Base-by-base conservation (phyloP, 2,113 vertebrate genomes). In the Poeciliopsis retropinna region DNA sequence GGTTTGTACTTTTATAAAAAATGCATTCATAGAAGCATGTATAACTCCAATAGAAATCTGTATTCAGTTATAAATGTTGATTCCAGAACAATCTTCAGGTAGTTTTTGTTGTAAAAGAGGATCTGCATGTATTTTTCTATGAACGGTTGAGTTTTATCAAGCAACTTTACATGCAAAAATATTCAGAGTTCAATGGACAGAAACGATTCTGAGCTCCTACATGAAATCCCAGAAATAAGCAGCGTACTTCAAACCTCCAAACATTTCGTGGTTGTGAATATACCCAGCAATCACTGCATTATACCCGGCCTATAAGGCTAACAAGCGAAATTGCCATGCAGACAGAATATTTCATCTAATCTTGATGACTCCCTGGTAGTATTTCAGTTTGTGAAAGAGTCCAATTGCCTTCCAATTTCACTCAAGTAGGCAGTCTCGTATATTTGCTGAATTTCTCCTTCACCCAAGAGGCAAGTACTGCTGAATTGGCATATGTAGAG, bases 391-490 rank as follows among this genome's bases (percentile, higher is more conserved):
- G 22, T 72, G 15, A 72, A 82, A 60, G 29, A 28, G 67, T 63
- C 63, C 22, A 65, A 67, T 32, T 65, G 67, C 37, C 22, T 32
- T 67, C 68, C 62, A 78, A 76, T 68, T 60, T 60, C 32, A 44
- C 54, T 83, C 62, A 71, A 64, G 13, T 9, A 17, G 65, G 60
- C 69, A 25, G 27, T 68, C 32, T 82, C 31, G 64, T 65, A 82
- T 78, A n/a, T 73, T 65, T 74, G 63, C 69, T 76, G 76, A 76
- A 78, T 71, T 62, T 73, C 65, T 39, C 63, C 62, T 73, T 78
- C 32, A 60, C 64, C 70, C 44, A 47, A 64, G 72, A 60, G 39
- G 63, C 28, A 27, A 64, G 39, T 47, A 71, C 29, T 25, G 75
- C 66, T 79, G 70, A 81, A 63, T 11, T 66, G 70, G 75, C 82